Percentiles rank a stretch among this genome's conserved stretches.
phyloP scores from a whole-genome alignment of 2,888 invertebrate genomes.

The Macrosiphum euphorbiae region DNA sequence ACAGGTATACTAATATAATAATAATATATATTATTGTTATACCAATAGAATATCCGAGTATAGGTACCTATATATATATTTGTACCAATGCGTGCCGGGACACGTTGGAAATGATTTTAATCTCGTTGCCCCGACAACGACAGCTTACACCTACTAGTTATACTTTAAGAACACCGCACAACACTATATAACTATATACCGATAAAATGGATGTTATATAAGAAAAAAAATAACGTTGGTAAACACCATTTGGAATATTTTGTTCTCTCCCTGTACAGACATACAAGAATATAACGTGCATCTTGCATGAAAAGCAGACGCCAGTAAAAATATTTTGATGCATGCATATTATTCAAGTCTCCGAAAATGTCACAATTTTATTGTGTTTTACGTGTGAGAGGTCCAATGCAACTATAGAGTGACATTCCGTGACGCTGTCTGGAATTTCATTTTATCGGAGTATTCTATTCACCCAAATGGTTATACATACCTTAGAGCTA shows the following conservation, averaged over 20 bases:
- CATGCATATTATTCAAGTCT: background rate
- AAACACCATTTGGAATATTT: background rate
- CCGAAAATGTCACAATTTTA: background rate
- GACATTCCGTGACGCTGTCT: background rate
- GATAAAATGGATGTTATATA: background rate
- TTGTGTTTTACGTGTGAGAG: background rate
- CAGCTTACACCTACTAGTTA: background rate
- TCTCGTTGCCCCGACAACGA: background rate
- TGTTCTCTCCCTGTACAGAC: background rate
- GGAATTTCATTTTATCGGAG: background rate
- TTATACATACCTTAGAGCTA: background rate
- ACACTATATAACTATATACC: background rate
- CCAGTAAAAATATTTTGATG: background rate
- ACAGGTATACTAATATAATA: background rate
- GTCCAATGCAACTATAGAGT: background rate
- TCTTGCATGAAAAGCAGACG: background rate
- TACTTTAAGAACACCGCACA: background rate
- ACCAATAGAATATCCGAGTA: background rate
- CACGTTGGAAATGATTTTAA: background rate
- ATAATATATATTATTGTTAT: conserved; percentile 3
- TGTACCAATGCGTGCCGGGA: background rate
- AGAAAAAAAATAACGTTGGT: background rate
- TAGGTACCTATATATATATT: background rate
- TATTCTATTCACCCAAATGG: background rate
- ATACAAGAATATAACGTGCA: background rate